These are phyloP conservation scores for Camponotus floridanus DNA, from an alignment of 1,140 invertebrate species.

Conservation along the genomic window DNA sequence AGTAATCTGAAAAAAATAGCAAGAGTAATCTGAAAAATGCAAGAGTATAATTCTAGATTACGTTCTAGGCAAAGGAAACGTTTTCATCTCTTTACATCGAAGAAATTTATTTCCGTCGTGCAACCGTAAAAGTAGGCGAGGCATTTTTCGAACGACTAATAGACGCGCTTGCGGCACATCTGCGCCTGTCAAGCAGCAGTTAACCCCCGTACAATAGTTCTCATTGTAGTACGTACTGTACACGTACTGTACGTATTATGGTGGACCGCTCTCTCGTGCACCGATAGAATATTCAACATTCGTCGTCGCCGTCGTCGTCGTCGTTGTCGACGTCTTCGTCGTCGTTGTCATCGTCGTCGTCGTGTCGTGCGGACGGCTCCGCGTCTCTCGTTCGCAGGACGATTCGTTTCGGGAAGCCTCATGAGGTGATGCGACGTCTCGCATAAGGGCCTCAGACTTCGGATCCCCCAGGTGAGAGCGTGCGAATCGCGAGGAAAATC, in stretches of 20 bases:
- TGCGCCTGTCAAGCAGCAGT: conserved; percentile 70
- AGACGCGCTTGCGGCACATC: conserved; percentile 18
- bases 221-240: conserved; percentile 53
- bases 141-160: conserved; percentile 60
- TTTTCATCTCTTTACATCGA: too few relatives aligned
- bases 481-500: conserved; percentile 36
- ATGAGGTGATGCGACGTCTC: conserved; percentile 71
- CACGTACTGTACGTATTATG: neutral
- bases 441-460: conserved; percentile 61
- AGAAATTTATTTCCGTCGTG: too few relatives aligned
- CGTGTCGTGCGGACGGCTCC: neutral
- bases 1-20: too few relatives aligned
- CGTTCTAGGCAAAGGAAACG: too few relatives aligned
- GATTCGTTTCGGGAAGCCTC: neutral
- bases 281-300: conserved; percentile 51
- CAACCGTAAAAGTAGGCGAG: neutral
- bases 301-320: too few relatives aligned
- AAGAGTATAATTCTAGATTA: too few relatives aligned
- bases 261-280: conserved; percentile 38
- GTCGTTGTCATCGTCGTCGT: neutral
- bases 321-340: too few relatives aligned
- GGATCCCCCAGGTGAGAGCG: conserved; percentile 76
- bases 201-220: conserved; percentile 61
- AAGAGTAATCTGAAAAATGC: too few relatives aligned
- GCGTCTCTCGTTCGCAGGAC: conserved; percentile 2